A percentile compares a stretch with the other conserved stretches of the same genome.
Conservation (phyloP, 1,140 invertebrate genomes). For the Ceratitis capitata region DNA sequence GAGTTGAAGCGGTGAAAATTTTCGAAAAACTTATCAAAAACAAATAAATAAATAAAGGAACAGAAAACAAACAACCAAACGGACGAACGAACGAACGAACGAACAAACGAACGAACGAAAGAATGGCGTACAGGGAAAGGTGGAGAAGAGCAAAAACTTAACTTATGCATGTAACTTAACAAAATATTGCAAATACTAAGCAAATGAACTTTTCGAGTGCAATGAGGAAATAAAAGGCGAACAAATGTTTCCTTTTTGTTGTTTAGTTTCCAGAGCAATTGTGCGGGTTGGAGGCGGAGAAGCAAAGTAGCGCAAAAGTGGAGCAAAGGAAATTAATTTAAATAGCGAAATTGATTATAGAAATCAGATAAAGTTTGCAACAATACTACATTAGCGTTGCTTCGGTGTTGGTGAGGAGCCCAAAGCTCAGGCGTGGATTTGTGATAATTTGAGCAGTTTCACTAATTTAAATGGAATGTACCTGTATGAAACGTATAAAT, state of each 20-base stretch:
- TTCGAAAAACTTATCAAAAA: slow-evolving; percentile 17
- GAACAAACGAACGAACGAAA: not conserved
- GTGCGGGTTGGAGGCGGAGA: not conserved
- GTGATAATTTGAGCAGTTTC: too few species aligned
- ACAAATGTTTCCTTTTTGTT: not conserved
- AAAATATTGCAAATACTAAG: slow-evolving; percentile 11
- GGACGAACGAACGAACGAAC: too few species aligned
- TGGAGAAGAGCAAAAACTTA: too few species aligned
- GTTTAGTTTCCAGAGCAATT: not conserved
- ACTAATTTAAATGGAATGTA: too few species aligned
- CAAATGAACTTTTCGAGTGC: slow-evolving; percentile 25
- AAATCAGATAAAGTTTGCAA: not conserved
- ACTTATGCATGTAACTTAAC: too few species aligned
- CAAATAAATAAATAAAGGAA: slow-evolving; percentile 11
- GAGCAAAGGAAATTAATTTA: not conserved
- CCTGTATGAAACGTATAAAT: too few species aligned
- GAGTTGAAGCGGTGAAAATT: slow-evolving; percentile 12
- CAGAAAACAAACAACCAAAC: too few species aligned
- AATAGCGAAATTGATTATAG: not conserved
- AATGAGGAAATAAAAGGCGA: slow-evolving; percentile 23
- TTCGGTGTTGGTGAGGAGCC: too few species aligned
- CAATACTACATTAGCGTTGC: too few species aligned
- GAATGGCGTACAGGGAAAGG: not conserved
- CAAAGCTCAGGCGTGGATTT: not conserved
- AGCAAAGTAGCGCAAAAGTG: not conserved